Percentiles rank a stretch among this genome's conserved stretches.
phyloP scores from a whole-genome alignment of 2,888 invertebrate genomes.

The Emmelina monodactyla region DNA sequence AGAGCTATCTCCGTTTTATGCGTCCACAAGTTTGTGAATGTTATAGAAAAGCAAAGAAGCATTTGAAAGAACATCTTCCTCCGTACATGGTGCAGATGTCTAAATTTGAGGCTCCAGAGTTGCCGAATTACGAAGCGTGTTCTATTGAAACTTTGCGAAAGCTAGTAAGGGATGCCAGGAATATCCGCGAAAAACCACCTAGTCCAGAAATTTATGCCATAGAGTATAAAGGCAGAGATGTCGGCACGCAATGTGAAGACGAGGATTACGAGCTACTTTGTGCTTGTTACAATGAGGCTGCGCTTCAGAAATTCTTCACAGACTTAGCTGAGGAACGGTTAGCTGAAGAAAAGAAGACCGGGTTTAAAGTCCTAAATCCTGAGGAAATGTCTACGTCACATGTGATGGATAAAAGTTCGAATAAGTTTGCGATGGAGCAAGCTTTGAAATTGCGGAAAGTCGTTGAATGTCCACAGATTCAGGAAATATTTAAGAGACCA shows the following conservation, averaged over 20 bases:
- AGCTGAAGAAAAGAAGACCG: slow-evolving; percentile 13
- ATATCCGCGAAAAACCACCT: slow-evolving; percentile 17
- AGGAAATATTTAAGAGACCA: not conserved
- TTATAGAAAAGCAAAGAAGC: slow-evolving; percentile 34
- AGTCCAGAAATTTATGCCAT: slow-evolving; percentile 10
- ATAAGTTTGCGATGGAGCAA: not conserved
- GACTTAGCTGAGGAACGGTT: slow-evolving; percentile 13
- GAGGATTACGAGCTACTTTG: slow-evolving; percentile 34
- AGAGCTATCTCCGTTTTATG: slow-evolving; percentile 33
- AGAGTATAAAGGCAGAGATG: slow-evolving; percentile 26
- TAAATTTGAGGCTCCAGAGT: slow-evolving; percentile 24
- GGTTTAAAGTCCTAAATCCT: not conserved
- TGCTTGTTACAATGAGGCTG: slow-evolving; percentile 37
- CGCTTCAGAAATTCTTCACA: slow-evolving; percentile 22
- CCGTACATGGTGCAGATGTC: slow-evolving; percentile 43
- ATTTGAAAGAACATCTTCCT: slow-evolving; percentile 39
- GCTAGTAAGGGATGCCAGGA: slow-evolving; percentile 29
- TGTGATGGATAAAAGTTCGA: not conserved
- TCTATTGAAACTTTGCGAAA: slow-evolving; percentile 25
- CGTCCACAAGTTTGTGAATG: slow-evolving; percentile 32
- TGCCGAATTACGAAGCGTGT: slow-evolving; percentile 40
- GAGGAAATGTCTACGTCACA: not conserved
- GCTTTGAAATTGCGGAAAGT: not conserved
- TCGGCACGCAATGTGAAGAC: slow-evolving; percentile 33
- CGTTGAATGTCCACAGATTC: not conserved